Conservation (phyloP, 2,797 vertebrate genomes). For the Megalops cyprinoides region DNA sequence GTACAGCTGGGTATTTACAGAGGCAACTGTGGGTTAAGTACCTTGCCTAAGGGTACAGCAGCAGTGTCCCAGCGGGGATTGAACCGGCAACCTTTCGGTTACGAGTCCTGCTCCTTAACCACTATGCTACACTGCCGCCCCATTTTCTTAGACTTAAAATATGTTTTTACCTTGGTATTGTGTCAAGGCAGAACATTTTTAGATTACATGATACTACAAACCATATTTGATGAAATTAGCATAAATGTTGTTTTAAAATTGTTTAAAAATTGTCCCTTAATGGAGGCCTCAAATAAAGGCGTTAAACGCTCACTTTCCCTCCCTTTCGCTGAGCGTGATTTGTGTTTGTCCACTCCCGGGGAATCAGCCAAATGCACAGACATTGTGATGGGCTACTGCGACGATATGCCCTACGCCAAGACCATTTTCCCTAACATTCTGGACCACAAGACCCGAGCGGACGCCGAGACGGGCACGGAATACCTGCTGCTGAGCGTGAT, state of each 20-base stretch:
- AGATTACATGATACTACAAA: neutral
- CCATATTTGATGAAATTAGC: neutral
- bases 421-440: constrained; percentile 85
- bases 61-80: too few species aligned
- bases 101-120: too few species aligned
- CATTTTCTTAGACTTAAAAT: neutral
- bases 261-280: too few species aligned
- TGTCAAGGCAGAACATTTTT: neutral
- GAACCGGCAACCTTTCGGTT: too few species aligned
- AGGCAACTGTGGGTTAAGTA: too few species aligned
- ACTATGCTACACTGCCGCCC: too few species aligned
- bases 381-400: constrained; percentile 80
- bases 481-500: constrained; percentile 87
- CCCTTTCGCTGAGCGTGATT: constrained; percentile 26
- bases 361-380: constrained; percentile 77
- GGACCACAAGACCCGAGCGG: constrained; percentile 77
- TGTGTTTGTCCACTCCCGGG: constrained; percentile 37
- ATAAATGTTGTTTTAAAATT: neutral
- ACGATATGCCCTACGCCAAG: constrained; percentile 79
- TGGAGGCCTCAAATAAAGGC: too few species aligned
- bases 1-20: too few species aligned
- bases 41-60: too few species aligned
- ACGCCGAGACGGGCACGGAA: constrained; percentile 82
- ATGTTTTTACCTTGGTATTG: neutral
- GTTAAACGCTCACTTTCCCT: too few species aligned